Base-by-base conservation (phyloP, 2,888 invertebrate species). In the Oxycera nigricornis region DNA sequence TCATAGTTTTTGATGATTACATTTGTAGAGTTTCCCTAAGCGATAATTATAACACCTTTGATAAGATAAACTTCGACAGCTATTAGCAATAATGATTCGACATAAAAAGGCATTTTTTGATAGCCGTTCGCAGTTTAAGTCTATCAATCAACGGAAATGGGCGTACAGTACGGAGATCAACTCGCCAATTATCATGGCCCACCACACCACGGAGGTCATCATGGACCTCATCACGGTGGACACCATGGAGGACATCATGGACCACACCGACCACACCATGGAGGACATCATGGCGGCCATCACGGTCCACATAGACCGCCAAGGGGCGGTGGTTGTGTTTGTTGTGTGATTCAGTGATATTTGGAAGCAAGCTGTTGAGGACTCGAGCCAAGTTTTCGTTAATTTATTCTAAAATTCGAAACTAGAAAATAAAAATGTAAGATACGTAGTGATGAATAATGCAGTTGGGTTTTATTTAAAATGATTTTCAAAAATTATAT, bases 261-360 rank as follows among this genome's bases (percentile, higher is more conserved):
- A 9, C 22, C 26, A 1, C 41, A 59, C 9, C 39, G 59, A 2
- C 28, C 28, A 2, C 30, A 28, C 30, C 26, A 26, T 26, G 65
- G 65, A n/a, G 65, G 65, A 59, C 30, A 26, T 24, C 30, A 30
- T 26, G 41, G 41, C 14, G 65, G 65, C 20, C 24, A 55, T 55
- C 55, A 55, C 14, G 55, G 55, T 39, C 39, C 7, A 9, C 39
- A 39, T 39, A 9, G 14, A 39, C 39, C 9, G 7, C 9, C 9
- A 39, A 39, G 7, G 7, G 14, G 7, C 39, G 7, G 39, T 39
- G n/a, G n/a, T n/a, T n/a, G n/a, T 39, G 39, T 39, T 39, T 9
- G 14, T 39, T 9, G 14, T 39, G 14, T 39, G 39, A 39, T 9
- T 39, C 14, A 39, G 7, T 14, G 7, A 14, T 39, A 39, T 9